Evolutionary conservation across 2,113 vertebrate genomes (phyloP), one percentile per base, ranked within the genome.

Genomic region (Empidonax alnorum): DNA sequence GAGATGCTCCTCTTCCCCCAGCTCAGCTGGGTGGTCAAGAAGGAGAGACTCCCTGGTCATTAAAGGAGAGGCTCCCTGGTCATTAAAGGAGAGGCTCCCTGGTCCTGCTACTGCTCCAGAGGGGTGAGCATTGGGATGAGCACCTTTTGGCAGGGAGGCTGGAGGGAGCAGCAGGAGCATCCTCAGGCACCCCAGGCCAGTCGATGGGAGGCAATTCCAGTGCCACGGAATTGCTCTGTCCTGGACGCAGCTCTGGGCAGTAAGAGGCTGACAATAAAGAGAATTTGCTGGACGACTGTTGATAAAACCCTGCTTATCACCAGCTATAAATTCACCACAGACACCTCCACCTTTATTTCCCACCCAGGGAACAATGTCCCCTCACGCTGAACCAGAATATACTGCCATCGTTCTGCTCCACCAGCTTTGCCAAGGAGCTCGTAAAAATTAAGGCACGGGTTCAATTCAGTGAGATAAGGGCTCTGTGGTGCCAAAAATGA

Each of bases 271-370:
- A n/a, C 92, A 92, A 88, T 97, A 96, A 96, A 90, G 91, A 84
- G 95, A 95, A 98, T 96, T 96, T 96, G 92, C 94, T 28, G 55
- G 90, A 67, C 90, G 79, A 56, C 59, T 89, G 88, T 91, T 94
- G 97, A 94, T 94, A 93, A 96, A 97, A 66, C 89, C 88, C 80
- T 49, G 87, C 93, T 98, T 97, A 96, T 97, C 96, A 84, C 68
- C 59, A 90, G 95, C 97, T 67, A 96, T 97, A 97, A 97, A 98
- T 98, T 92, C 84, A 6, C 93, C 41, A 31, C 4, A n/a, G 97
- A 90, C 77, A 6, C 66, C 67, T 86, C 84, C 80, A 92, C 96
- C 96, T 97, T 97, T 87, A 84, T 84, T 94, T 90, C 84, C 62
- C 66, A 18, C 71, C 94, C 30, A 7, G 96, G 98, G 97, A 97